Evolutionary conservation across 2,888 invertebrate species (phyloP), one percentile per base, ranked within the genome.

Genomic region (Holacanthella duospinosa): DNA sequence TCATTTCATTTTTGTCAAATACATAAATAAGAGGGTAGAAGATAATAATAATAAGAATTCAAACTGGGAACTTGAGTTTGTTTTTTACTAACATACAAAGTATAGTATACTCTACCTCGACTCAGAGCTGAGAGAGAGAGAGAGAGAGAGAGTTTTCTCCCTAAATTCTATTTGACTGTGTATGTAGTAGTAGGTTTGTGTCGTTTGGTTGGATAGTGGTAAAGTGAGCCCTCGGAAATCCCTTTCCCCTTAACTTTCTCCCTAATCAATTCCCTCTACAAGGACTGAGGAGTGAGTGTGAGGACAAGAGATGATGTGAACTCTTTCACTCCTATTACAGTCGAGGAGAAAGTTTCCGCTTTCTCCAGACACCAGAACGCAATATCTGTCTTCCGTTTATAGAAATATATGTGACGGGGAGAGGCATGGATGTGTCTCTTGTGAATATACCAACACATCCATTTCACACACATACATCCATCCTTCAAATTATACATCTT

Each of bases 381-480:
- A 61, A 61, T 65, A 62, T 58, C 48, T 62, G 67, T 65, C 67
- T 44, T 56, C 26, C 25, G 48, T 60, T 60, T 62, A 70, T 70
- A 64, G 68, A 70, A 65, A 70, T 66, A 62, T 70, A 70, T 68
- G 67, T 64, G 68, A 64, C 63, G 59, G 44, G 63, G 61, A 64
- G n/a, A n/a, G n/a, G n/a, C 48, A 48, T 53, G 56, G 62, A 66
- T 68, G 65, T 53, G 63, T 66, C 68, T 62, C 68, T 53, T 44
- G 68, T 65, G 65, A 65, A 57, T 55, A 29, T 60, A 60, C 59
- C 4, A n/a, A 4, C 48, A 48, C 48, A n/a, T 62, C 58, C 58
- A 62, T 57, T 61, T 60, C 16, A 36, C 9, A 58, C 58, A 60
- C 61, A 64, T 44, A 60, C 64, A 68, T 63, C 65, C 67, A 68